Base-by-base conservation (phyloP, 2,113 vertebrate species). In the Rostratula benghalensis region DNA sequence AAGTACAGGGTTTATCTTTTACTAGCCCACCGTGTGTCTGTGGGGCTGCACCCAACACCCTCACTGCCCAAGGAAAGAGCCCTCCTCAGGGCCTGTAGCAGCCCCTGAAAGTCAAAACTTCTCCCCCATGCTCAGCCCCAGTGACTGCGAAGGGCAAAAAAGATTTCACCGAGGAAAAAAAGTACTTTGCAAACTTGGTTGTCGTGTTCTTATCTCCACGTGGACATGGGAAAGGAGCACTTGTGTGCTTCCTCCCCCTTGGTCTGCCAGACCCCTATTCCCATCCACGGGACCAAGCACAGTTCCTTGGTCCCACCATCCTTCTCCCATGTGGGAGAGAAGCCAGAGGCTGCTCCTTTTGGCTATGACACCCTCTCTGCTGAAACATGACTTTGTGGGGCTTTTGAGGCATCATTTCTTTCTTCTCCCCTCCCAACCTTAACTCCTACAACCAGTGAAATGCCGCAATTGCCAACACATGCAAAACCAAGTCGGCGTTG, bases 181-280 rank as follows among this genome's bases (percentile, higher is more conserved):
- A 7, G 6, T 2, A n/a, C 16, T 82, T 27, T 79, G 30, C 69
- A 60, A 79, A 39, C 6, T 71, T 21, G 1, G 5, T 16, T 70
- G 73, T 65, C 16, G 20, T 0, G 0, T 53, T 61, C 77, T 81
- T 77, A 79, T 22, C 35, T 39, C 74, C 4, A 5, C 1, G 2
- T 5, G 68, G 60, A 51, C 51, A 41, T 0, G 3, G 76, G 31
- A 80, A n/a, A 86, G 64, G 10, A 84, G 22, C 51, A 59, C 41
- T 6, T 1, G 9, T 6, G 23, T 25, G 20, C 56, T 79, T 39
- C 56, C 30, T 41, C 7, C 15, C 51, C 13, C 57, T 57, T 7
- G 33, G 61, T 15, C 84, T 80, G 51, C 45, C 37, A 76, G 54
- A 14, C 16, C n/a, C 17, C 25, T 1, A 1, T 10, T 63, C 43